Evolutionary conservation across 2,888 invertebrate species (phyloP), one percentile per base, ranked within the genome.

Genomic region (Aphidoletes aphidimyza): DNA sequence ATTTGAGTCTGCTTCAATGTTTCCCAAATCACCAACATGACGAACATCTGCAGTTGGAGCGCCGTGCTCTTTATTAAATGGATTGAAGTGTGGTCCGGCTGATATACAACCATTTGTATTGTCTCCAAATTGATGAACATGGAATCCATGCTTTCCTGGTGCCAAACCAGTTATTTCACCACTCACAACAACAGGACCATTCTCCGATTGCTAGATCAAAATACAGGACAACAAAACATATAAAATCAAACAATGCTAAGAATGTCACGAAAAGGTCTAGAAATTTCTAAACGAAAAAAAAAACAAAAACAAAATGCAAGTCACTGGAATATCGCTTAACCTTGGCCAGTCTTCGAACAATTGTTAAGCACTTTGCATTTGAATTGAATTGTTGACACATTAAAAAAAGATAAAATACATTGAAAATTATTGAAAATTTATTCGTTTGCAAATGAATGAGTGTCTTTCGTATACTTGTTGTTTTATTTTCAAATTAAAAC

Each of bases 101-200:
- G 97, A 97, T n/a, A 94, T 96, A 90, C 98, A 98, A 0, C 96
- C 97, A 89, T 98, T 97, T 39, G 97, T 97, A 88, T 96, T 96
- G 90, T 98, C 98, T 0, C 98, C 98, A 89, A 97, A 98, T 91
- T 98, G 96, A 89, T 98, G 98, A 86, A 98, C 93, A 89, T 98
- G 98, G 91, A 98, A 97, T 34, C 91, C 90, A 86, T 90, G 92
- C 1, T 91, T 89, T 86, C 98, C 98, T 89, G 94, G 92, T 26
- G 92, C 89, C 45, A 98, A 91, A 0, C 98, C 97, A 42, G 89
- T 91, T 14, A 98, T 92, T 90, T 96, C 94, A 9, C 98, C 98
- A 45, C 93, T 93, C n/a, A 98, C 92, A 85, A 92, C 92, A 0
- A 96, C 95, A 0, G 94, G 92, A n/a, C 91, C 89, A n/a, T 91